Conservation (phyloP, 2,113 vertebrate species). For the Isurus oxyrinchus region DNA sequence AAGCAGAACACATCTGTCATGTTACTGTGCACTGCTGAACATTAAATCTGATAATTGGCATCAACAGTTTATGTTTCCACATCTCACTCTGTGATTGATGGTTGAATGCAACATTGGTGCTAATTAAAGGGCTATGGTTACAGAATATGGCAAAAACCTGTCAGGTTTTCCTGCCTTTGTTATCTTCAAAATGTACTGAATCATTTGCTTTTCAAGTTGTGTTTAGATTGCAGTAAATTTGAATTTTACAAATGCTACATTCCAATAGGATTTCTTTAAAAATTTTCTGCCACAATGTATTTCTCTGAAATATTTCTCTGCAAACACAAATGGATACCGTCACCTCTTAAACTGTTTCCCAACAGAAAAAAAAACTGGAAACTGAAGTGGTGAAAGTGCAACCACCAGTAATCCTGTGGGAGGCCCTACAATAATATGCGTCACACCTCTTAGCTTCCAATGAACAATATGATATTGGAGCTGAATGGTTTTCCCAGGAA, state of each 20-base stretch:
- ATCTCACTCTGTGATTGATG: background rate
- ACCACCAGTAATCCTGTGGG: background rate
- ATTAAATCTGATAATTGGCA: slow-evolving; percentile 8
- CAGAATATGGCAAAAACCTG: background rate
- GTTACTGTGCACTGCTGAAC: slow-evolving; percentile 10
- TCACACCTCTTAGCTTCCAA: background rate
- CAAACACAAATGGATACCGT: background rate
- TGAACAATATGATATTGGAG: background rate
- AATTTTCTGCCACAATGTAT: background rate
- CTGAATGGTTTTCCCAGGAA: too few relatives aligned
- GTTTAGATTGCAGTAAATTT: background rate
- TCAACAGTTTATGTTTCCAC: slow-evolving; percentile 20
- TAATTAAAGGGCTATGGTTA: background rate
- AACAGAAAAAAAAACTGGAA: background rate
- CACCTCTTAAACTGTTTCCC: background rate
- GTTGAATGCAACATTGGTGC: background rate
- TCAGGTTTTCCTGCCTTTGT: background rate
- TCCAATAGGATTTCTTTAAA: background rate
- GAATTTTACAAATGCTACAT: background rate
- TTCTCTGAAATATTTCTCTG: background rate
- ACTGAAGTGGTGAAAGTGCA: background rate
- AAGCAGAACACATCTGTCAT: slow-evolving; percentile 30
- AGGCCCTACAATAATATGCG: background rate
- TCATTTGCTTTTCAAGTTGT: background rate
- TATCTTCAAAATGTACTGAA: background rate